Conservation (phyloP, 2,888 invertebrate species). For the Drosophila kambysellisi region DNA sequence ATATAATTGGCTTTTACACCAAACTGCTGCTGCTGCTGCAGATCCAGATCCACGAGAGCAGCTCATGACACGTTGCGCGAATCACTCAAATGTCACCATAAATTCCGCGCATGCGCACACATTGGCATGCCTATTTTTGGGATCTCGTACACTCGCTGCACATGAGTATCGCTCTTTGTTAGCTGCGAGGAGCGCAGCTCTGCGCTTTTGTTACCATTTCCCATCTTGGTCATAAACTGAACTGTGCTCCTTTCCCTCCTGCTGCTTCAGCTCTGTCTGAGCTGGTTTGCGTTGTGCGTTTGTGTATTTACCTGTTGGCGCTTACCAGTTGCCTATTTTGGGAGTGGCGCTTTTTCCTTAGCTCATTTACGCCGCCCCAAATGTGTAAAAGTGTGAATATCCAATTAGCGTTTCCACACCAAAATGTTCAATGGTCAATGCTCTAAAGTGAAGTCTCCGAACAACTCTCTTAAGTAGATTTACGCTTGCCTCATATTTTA, state of each 20-base stretch:
- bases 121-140: conserved; percentile 80
- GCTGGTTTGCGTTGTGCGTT: conserved; percentile 40
- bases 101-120: conserved; percentile 82
- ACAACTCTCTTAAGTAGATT: conserved; percentile 16
- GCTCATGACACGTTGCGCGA: conserved; percentile 75
- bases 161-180: conserved; percentile 46
- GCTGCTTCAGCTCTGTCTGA: conserved; percentile 14
- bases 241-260: conserved; percentile 7
- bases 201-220: conserved; percentile 67
- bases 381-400: conserved; percentile 77
- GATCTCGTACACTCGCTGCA: conserved; percentile 24
- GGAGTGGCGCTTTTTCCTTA: conserved; percentile 75
- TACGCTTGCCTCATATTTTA: conserved; percentile 5
- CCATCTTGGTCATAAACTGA: conserved; percentile 57
- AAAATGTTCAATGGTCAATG: conserved; percentile 49
- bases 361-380: conserved; percentile 77
- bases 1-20: conserved; percentile 77
- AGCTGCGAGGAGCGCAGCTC: conserved; percentile 28
- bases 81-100: conserved; percentile 83
- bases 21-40: conserved; percentile 28
- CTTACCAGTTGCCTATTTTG: conserved; percentile 80
- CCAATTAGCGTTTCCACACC: conserved; percentile 68
- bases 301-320: conserved; percentile 64
- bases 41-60: conserved; percentile 51
- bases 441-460: conserved; percentile 4